Base-by-base conservation (phyloP, 1,140 invertebrate species). In the Pissodes strobi region DNA sequence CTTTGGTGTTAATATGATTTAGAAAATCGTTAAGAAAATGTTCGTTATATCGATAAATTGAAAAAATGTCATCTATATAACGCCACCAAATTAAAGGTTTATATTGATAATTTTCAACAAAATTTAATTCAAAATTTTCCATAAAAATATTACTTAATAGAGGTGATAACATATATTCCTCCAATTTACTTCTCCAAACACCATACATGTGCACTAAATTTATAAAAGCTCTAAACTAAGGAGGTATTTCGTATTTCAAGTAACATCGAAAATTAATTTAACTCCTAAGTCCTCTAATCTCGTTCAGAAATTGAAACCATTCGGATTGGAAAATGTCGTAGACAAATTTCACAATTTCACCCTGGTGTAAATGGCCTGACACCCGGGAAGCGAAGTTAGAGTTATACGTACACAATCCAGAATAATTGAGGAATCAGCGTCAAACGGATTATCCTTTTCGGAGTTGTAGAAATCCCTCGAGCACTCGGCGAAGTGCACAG, bases 391-490 rank as follows among this genome's bases (percentile, higher is more conserved):
- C 13, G 53, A 59, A 59, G 48, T 59, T 59, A 48, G 41, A 59
- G 56, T 48, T 59, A 56, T 53, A 39, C 49, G 49, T 45, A 46
- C 15, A 49, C 43, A 53, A 57, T 56, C 62, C 62, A 13, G 43
- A 49, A 64, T 64, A 64, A 64, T 56, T 64, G 62, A 56, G 62
- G 62, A 64, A 56, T 64, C 62, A 64, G 45, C 45, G 55, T 64
- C 52, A 49, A 56, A 19, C 62, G 25, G 62, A 64, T 57, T 63
- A 63, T 63, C 51, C 51, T 63, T 48, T 52, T 48, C 52, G 55
- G 49, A 64, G 53, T 48, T 39, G 49, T 17, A 18, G 52, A 57
- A 57, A 57, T 64, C 52, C 53, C 53, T 25, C 27, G 49, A 51
- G 51, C 22, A 25, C 52, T 55, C 60, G 25, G 19, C 60, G 51